Base-by-base conservation (phyloP, 2,888 invertebrate genomes). In the Epiblema foenella region DNA sequence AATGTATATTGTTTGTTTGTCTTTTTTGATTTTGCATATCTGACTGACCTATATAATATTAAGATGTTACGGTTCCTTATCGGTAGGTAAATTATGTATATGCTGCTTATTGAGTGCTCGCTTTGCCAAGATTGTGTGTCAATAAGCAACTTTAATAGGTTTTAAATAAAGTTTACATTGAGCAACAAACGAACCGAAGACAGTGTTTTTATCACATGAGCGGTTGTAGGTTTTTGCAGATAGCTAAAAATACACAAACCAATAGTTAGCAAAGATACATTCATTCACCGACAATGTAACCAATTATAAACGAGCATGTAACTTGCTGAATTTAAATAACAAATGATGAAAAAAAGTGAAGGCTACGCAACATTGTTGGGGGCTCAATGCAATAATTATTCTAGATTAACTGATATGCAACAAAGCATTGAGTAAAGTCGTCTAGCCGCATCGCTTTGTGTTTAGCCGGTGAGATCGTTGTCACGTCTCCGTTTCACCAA, bases 331-430 rank as follows among this genome's bases (percentile, higher is more conserved):
- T 33, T 62, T 51, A 62, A 49, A 51, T 51, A 62, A 62, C 62
- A 59, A 59, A 46, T n/a, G 46, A n/a, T n/a, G 46, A 46, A n/a
- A 46, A n/a, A 58, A 4, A 18, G 20, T 18, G 37, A 59, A 68
- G 59, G 59, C 39, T 42, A 59, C 18, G 65, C 42, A 42, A 29
- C 24, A 39, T 52, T 39, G 51, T 59, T 24, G 20, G 18, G 42
- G 18, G 59, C n/a, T 49, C 9, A 20, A 54, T 54, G 15, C 57
- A 8, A 37, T 37, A 49, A 57, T 69, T 69, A 69, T 69, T 69
- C 68, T 20, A 69, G 68, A 69, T 69, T 49, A 56, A 56, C 62
- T 63, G 62, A 62, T 54, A 63, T 54, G 56, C 29, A 29, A 59
- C 39, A 20, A 52, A 37, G 59, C 51, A 60, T 66, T 57, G 33